A percentile compares a stretch with the other conserved stretches of the same genome.
These are phyloP conservation scores for Sarcophaga variegata DNA, from an alignment of 2,888 invertebrate species.

Conservation along the genomic window DNA sequence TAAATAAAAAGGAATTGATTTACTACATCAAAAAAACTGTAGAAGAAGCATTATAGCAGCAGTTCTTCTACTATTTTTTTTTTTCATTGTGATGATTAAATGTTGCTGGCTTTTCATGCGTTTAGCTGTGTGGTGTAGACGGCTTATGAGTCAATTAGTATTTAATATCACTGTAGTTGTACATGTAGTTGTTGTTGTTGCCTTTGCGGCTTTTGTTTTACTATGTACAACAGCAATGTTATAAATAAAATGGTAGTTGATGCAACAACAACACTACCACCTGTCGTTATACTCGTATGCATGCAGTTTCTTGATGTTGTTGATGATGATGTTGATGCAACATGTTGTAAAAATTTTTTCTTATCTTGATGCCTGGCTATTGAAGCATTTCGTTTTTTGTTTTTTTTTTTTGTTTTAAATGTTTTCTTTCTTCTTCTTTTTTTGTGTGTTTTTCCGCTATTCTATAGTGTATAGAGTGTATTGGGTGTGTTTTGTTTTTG, in stretches of 20 bases:
- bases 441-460: background rate
- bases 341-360: constrained; percentile 54
- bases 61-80: background rate
- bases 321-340: constrained; percentile 59
- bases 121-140: constrained; percentile 45
- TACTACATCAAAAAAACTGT: too few relatives aligned
- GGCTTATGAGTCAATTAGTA: constrained; percentile 48
- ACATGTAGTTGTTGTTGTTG: constrained; percentile 13
- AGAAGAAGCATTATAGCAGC: background rate
- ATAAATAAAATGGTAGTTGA: constrained; percentile 22
- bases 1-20: too few relatives aligned
- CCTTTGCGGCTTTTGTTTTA: constrained; percentile 38
- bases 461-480: background rate
- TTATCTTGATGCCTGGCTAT: constrained; percentile 63
- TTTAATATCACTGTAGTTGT: background rate
- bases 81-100: constrained; percentile 39
- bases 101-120: constrained; percentile 59
- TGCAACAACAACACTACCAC: background rate
- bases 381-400: constrained; percentile 53
- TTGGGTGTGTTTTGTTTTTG: background rate
- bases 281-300: constrained; percentile 4
- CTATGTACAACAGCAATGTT: background rate
- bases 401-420: constrained; percentile 23
- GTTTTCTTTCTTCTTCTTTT: constrained; percentile 11
- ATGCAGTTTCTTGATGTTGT: constrained; percentile 17